Evolutionary conservation across 1,140 invertebrate species (phyloP), one percentile per base, ranked within the genome.

Genomic region (Anoplophora glabripennis): DNA sequence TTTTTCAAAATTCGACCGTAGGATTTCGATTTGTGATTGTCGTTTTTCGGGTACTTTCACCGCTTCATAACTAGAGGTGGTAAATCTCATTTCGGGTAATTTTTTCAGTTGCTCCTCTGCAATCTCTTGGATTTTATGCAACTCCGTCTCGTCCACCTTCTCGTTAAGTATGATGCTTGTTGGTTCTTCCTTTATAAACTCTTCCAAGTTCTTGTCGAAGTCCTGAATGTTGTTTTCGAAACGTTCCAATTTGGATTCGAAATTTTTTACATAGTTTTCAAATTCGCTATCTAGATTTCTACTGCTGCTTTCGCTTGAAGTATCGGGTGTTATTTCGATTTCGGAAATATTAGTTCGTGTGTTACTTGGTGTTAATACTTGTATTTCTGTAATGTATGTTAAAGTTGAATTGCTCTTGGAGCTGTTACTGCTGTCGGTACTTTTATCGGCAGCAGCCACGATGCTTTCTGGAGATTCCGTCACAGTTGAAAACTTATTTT

Each of bases 1-100:
- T 45, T 75, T 76, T 57, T 78, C 77, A 49, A 78, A 78, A 57
- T 77, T 78, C 0, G 75, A 77, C 18, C 75, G 68, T 21, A 78
- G 64, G 42, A 76, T 65, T 65, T 78, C 77, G 38, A 78, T 76
- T 55, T 76, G 74, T 9, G 80, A 83, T 11, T 80, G 68, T 58
- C 81, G 62, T 53, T 76, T 77, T 52, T 75, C 73, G 7, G 72
- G 69, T 10, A 67, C 66, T 57, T 71, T 76, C 1, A 75, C 73
- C 58, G 75, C 74, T 76, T 83, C 81, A 65, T 84, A 83, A 21
- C 80, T 83, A 0, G 82, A 78, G 14, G 82, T 83, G 28, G 79
- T 76, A 68, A 84, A 84, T 70, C 81, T 78, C 54, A 84, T 84
- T 49, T 81, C 79, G 49, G 78, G 72, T 18, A 75, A 51, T 61